These are phyloP conservation scores for Metacarcinus magister DNA, from an alignment of 2,888 invertebrate genomes.

Conservation along the genomic window DNA sequence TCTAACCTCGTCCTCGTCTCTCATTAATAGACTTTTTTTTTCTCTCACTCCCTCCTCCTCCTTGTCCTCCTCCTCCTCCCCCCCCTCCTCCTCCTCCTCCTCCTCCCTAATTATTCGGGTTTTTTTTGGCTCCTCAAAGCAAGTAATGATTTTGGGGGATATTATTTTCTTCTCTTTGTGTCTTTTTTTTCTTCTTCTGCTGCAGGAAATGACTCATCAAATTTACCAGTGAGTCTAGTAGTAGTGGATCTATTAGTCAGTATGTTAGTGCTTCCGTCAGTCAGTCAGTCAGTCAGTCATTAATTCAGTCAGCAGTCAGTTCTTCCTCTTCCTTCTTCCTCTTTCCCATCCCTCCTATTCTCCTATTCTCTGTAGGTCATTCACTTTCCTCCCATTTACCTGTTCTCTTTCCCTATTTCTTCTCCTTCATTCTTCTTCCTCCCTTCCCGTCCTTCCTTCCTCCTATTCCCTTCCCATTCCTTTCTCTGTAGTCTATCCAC, in stretches of 20 bases:
- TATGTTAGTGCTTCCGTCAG: background rate
- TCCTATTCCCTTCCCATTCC: background rate
- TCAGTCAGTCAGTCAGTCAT: conserved; percentile 14
- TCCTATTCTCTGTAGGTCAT: background rate
- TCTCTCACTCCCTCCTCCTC: background rate
- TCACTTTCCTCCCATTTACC: background rate
- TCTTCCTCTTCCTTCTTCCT: no score
- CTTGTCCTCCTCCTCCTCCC: no score
- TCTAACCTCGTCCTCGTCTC: background rate
- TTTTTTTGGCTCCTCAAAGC: background rate
- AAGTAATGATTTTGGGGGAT: background rate
- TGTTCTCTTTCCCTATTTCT: background rate
- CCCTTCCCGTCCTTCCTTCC: background rate
- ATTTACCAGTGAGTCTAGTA: background rate
- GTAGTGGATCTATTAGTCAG: background rate
- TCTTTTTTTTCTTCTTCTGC: background rate
- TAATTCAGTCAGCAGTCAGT: background rate
- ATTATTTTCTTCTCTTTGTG: background rate
- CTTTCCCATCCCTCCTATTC: no score
- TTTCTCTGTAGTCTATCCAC: background rate
- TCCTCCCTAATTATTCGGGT: background rate
- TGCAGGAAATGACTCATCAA: background rate
- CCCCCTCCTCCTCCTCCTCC: background rate
- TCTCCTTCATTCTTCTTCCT: no score
- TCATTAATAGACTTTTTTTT: background rate